A percentile compares a stretch with the other conserved stretches of the same genome.
These are phyloP conservation scores for Lacanobia oleracea DNA, from an alignment of 2,888 invertebrate genomes.

Conservation along the genomic window DNA sequence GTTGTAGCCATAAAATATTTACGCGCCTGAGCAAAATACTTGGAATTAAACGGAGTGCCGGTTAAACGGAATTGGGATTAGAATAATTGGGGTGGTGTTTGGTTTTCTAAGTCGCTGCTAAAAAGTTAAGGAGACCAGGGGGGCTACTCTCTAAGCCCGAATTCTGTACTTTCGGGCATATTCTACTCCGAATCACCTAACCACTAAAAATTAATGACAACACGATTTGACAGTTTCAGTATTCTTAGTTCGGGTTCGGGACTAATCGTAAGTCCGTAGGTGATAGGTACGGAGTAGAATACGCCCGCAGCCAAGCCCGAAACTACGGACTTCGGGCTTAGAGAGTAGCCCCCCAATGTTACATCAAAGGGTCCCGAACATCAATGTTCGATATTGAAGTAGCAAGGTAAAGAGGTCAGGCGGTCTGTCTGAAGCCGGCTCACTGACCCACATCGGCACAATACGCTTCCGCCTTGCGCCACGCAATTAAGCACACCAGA, in stretches of 20 bases:
- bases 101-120: conserved; percentile 3
- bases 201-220: no score
- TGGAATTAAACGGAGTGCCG: conserved; percentile 45
- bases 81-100: conserved; percentile 8
- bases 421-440: conserved; percentile 74
- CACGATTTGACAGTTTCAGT: no score
- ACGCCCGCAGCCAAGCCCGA: no score
- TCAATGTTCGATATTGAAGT: conserved; percentile 66
- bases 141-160: no score
- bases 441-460: conserved; percentile 86
- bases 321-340: no score
- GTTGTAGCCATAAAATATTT: conserved; percentile 58
- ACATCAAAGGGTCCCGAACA: conserved; percentile 5
- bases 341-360: no score
- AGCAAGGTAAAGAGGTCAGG: conserved; percentile 83
- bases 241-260: no score
- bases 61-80: conserved; percentile 31
- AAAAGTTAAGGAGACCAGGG: background rate
- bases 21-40: conserved; percentile 43
- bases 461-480: conserved; percentile 86
- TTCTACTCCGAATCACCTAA: no score
- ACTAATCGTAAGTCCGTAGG: no score
- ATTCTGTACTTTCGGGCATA: no score
- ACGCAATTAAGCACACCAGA: conserved; percentile 90
- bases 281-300: no score